Evolutionary conservation across 1,140 invertebrate species (phyloP).

Genomic region (Aphaenogaster ashmeadi): DNA sequence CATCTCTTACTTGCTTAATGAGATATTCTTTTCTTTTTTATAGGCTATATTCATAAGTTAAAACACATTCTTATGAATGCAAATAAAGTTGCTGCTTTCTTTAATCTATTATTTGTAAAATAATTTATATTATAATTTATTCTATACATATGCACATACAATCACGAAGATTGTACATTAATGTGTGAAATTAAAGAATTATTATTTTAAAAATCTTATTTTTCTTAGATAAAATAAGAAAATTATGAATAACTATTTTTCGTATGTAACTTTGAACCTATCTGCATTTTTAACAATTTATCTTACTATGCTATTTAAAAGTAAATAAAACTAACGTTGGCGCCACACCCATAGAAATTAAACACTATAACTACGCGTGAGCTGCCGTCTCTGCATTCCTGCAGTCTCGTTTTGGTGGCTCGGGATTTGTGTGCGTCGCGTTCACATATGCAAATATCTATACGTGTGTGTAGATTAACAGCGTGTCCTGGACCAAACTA

Average conservation of each 20-base stretch:
- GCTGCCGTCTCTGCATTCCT: slow-evolving; percentile 32
- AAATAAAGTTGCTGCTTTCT: too few relatives aligned
- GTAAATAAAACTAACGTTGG: not conserved
- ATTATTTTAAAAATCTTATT: too few relatives aligned
- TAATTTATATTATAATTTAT: too few relatives aligned
- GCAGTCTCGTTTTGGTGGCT: slow-evolving; percentile 23
- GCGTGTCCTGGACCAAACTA: slow-evolving; percentile 41
- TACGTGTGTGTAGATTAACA: not conserved
- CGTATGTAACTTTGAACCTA: not conserved
- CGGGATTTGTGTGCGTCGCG: not conserved
- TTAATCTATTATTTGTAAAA: too few relatives aligned
- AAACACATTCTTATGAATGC: too few relatives aligned
- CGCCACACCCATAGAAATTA: not conserved
- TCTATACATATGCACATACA: too few relatives aligned
- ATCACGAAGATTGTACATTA: too few relatives aligned
- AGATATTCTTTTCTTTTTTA: too few relatives aligned
- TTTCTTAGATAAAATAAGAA: too few relatives aligned
- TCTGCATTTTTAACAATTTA: not conserved
- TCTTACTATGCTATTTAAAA: not conserved
- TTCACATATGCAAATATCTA: slow-evolving; percentile 10
- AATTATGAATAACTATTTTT: not conserved
- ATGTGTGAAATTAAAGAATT: too few relatives aligned
- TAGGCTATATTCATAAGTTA: too few relatives aligned
- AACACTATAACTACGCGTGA: not conserved
- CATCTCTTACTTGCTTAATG: too few relatives aligned